Conservation (phyloP, 2,113 vertebrate genomes). For the Sturnus vulgaris region DNA sequence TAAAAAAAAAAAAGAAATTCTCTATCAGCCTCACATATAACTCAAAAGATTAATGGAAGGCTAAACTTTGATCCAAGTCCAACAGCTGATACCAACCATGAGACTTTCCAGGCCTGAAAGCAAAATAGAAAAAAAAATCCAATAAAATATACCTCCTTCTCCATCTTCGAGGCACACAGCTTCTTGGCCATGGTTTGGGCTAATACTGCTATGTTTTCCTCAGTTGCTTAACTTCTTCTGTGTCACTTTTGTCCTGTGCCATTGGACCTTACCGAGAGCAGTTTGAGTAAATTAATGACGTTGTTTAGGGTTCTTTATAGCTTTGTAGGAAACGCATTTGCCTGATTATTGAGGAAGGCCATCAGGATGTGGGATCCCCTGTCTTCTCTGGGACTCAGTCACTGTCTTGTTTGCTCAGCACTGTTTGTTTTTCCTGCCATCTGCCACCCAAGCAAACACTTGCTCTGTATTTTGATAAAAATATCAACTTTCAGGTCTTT, state of each 20-base stretch:
- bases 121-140: neutral
- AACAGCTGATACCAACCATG: conserved; percentile 52
- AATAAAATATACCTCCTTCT: neutral
- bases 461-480: neutral
- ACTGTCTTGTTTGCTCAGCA: neutral
- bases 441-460: neutral
- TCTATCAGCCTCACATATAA: neutral
- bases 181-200: neutral
- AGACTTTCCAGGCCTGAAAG: conserved; percentile 43
- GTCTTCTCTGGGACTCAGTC: neutral
- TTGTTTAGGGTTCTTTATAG: neutral
- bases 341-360: neutral
- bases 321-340: neutral
- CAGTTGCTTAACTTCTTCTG: neutral
- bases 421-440: neutral
- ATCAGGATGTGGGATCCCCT: neutral
- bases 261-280: neutral
- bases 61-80: conserved; percentile 51
- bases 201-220: neutral
- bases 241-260: neutral
- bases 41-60: conserved; percentile 55
- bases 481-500: neutral
- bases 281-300: neutral
- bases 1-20: neutral
- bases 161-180: neutral